Evolutionary conservation across 2,888 invertebrate genomes (phyloP), one percentile per base, ranked within the genome.

Genomic region (Tromatobia lineatoria): DNA sequence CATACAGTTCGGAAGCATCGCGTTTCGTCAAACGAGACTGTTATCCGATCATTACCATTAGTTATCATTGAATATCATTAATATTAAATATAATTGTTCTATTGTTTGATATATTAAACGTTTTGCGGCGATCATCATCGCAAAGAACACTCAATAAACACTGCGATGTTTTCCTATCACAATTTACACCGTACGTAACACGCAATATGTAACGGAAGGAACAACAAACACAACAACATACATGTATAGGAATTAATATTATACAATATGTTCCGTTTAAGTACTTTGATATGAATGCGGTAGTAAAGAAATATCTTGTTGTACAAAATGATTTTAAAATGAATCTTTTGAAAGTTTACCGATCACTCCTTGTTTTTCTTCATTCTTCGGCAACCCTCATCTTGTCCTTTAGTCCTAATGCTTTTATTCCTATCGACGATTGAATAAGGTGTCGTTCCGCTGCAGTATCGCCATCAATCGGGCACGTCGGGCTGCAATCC

Each of bases 301-400:
- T 86, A 88, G 85, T 86, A 83, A 82, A 50, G 77, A 85, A 86
- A 85, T 85, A 87, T 87, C 85, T 90, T 88, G 88, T 89, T 90
- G 90, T 90, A 90, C 88, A 89, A 89, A 89, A 87, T 84, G 81
- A 85, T 88, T 89, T 86, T 88, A 84, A 81, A 89, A 88, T 89
- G 88, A 89, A 89, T 89, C 88, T 88, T 90, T 88, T 87, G 88
- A 88, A 89, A 88, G 86, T 89, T 89, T 84, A 85, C 45, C 66
- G 61, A 59, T 73, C 20, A 54, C n/a, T 75, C 38, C 42, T 34
- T 34, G 42, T 18, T 59, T 3, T n/a, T 20, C 64, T 29, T n/a
- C 42, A 61, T 47, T 61, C 45, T 57, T 57, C 57, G n/a, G 15
- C 57, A 15, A n/a, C 23, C 57, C 54, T 3, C 57, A 6, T 4